phyloP scores from a whole-genome alignment of 1,140 invertebrate species.

The Drosophila saltans region DNA sequence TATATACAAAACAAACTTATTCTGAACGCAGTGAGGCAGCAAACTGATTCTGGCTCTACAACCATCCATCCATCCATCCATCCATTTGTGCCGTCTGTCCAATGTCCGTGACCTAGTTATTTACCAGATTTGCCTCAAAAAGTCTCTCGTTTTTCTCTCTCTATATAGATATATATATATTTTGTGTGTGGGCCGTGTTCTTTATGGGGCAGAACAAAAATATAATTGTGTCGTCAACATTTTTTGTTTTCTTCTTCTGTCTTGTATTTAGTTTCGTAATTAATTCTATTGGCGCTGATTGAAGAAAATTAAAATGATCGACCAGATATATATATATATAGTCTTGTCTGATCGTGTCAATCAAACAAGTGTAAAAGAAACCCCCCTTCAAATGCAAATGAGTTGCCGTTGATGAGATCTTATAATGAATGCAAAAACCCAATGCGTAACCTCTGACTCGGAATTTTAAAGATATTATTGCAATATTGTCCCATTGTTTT shows the following conservation, averaged over 20 bases:
- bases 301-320: slow-evolving; percentile 69
- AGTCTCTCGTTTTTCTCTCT: slow-evolving; percentile 7
- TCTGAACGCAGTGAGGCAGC: slow-evolving; percentile 33
- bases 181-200: slow-evolving; percentile 23
- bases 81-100: neutral
- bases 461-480: neutral
- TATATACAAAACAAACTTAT: slow-evolving; percentile 15
- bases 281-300: slow-evolving; percentile 77
- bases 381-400: too few species aligned
- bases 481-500: slow-evolving; percentile 6
- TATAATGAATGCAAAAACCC: neutral
- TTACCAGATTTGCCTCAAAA: slow-evolving; percentile 49
- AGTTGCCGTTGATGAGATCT: neutral
- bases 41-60: slow-evolving; percentile 30
- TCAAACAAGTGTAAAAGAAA: neutral
- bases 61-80: neutral
- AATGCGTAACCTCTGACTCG: neutral
- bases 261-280: slow-evolving; percentile 56
- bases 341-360: slow-evolving; percentile 45
- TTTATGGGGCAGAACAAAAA: slow-evolving; percentile 65
- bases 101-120: slow-evolving; percentile 58
- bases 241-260: slow-evolving; percentile 7
- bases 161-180: slow-evolving; percentile 3
- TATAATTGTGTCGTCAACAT: slow-evolving; percentile 68
- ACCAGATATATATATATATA: slow-evolving; percentile 2